Percentiles rank a stretch among this genome's conserved stretches.
phyloP scores from a whole-genome alignment of 1,140 invertebrate genomes.

The Drosophila lacertosa region DNA sequence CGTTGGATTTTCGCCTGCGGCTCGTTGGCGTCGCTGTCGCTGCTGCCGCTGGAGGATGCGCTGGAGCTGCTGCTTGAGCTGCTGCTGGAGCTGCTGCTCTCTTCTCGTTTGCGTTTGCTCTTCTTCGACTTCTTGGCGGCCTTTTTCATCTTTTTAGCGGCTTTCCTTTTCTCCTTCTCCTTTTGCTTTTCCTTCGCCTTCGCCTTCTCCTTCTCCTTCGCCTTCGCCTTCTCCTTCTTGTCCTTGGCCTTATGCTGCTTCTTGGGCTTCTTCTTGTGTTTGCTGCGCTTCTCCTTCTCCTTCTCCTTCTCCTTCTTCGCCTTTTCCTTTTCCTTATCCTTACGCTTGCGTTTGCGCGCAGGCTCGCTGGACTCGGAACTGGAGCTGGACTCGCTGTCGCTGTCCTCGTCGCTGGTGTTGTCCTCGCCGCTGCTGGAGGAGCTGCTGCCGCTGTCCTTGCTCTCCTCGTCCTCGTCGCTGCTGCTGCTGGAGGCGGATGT shows the following conservation, averaged over 20 bases:
- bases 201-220: slow-evolving; percentile 13
- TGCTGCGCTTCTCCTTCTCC: slow-evolving; percentile 23
- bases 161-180: too few relatives aligned
- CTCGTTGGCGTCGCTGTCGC: slow-evolving; percentile 39
- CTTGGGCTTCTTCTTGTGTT: slow-evolving; percentile 13
- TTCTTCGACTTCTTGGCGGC: slow-evolving; percentile 45
- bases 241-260: slow-evolving; percentile 19
- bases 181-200: slow-evolving; percentile 21
- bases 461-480: slow-evolving; percentile 33
- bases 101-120: slow-evolving; percentile 39
- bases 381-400: slow-evolving; percentile 50
- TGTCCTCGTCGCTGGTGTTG: slow-evolving; percentile 46
- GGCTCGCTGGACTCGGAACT: slow-evolving; percentile 55
- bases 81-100: slow-evolving; percentile 59
- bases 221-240: slow-evolving; percentile 39
- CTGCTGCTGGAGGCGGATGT: slow-evolving; percentile 29
- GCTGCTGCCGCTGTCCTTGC: slow-evolving; percentile 23
- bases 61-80: slow-evolving; percentile 30
- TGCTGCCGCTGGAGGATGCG: slow-evolving; percentile 35
- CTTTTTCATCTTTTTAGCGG: too few relatives aligned
- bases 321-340: slow-evolving; percentile 53
- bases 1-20: slow-evolving; percentile 46
- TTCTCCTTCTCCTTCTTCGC: slow-evolving; percentile 40
- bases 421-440: slow-evolving; percentile 40
- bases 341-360: slow-evolving; percentile 46